Conservation (phyloP, 2,113 vertebrate genomes). For the Pipa parva region DNA sequence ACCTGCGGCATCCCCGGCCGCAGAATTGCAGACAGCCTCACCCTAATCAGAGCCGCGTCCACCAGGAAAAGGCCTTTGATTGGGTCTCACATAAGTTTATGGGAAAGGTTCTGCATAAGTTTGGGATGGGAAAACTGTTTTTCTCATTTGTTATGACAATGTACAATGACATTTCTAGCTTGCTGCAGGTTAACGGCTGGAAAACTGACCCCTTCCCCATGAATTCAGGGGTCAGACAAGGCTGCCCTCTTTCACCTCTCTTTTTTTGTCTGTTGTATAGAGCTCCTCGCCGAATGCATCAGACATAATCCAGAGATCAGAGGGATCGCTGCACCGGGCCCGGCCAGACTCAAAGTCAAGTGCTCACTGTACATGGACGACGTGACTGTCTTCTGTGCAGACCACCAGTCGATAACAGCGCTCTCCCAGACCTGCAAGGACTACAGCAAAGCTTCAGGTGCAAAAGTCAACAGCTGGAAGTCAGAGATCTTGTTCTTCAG, state of each 20-base stretch:
- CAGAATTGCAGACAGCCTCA: neutral
- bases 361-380: neutral
- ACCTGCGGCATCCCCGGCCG: neutral
- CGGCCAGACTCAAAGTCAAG: too few relatives aligned
- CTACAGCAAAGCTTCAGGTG: neutral
- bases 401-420: neutral
- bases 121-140: neutral
- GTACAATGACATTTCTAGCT: neutral
- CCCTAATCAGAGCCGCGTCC: neutral
- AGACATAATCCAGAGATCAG: too few relatives aligned
- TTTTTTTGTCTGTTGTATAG: neutral
- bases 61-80: constrained; percentile 7
- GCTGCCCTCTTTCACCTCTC: neutral
- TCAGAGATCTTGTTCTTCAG: too few relatives aligned
- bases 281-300: too few relatives aligned
- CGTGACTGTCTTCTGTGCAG: neutral
- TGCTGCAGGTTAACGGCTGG: neutral
- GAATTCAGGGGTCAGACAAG: neutral
- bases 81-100: neutral
- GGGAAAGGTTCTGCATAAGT: neutral
- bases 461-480: neutral
- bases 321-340: too few relatives aligned
- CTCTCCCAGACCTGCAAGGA: neutral
- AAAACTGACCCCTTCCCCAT: neutral
- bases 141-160: neutral